Evolutionary conservation across 2,113 vertebrate species (phyloP).

Genomic region (Mus musculus): DNA sequence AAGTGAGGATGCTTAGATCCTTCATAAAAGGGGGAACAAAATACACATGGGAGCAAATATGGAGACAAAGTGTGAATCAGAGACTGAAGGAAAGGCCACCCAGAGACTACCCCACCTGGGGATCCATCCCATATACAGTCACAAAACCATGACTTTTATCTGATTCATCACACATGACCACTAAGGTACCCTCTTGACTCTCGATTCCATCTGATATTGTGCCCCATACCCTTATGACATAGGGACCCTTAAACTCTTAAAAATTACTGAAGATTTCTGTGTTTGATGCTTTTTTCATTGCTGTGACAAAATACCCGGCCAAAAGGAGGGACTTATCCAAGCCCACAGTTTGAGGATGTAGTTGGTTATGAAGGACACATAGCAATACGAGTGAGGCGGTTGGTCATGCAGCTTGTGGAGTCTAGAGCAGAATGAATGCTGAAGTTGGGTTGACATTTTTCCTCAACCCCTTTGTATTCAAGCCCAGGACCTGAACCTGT

Average conservation of each 20-base stretch:
- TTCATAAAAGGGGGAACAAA: too few relatives aligned
- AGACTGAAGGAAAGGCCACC: too few relatives aligned
- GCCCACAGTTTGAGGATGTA: neutral
- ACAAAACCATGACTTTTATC: neutral
- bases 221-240: neutral
- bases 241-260: neutral
- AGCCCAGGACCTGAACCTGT: neutral
- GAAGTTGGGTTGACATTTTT: neutral
- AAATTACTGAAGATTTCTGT: neutral
- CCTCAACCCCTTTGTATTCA: neutral
- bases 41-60: too few relatives aligned
- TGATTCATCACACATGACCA: neutral
- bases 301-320: neutral
- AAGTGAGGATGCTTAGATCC: too few relatives aligned
- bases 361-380: neutral
- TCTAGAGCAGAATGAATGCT: neutral
- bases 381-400: too few relatives aligned
- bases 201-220: neutral
- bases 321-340: too few relatives aligned
- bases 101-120: too few relatives aligned
- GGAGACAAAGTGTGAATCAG: too few relatives aligned
- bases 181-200: neutral
- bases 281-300: neutral
- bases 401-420: neutral
- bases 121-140: too few relatives aligned